Percentiles rank a stretch among this genome's conserved stretches.
Evolutionary conservation across 2,888 invertebrate genomes (phyloP).

Genomic region (Ornithoptera priamus): DNA sequence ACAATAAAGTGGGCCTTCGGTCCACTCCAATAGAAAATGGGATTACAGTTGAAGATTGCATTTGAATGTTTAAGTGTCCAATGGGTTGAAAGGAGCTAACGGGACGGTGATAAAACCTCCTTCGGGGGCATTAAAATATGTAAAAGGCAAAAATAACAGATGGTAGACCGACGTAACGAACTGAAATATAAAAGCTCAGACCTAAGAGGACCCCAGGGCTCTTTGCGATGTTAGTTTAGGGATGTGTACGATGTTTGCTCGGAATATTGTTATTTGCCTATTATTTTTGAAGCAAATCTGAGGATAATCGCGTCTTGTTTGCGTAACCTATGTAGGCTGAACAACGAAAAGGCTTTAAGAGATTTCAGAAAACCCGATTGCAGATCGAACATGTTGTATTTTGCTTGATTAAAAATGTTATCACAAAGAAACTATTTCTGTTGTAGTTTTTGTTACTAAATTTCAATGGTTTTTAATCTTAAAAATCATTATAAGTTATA

Average conservation of each 20-base stretch:
- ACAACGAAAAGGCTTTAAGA: slow-evolving; percentile 42
- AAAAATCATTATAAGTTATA: no score
- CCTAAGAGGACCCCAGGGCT: slow-evolving; percentile 58
- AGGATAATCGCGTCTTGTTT: slow-evolving; percentile 69
- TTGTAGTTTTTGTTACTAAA: background rate
- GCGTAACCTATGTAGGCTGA: slow-evolving; percentile 55
- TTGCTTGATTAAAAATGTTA: background rate
- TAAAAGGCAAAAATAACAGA: slow-evolving; percentile 76
- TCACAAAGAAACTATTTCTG: background rate
- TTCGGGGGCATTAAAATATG: slow-evolving; percentile 72
- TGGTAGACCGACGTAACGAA: slow-evolving; percentile 68
- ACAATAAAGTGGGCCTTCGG: slow-evolving; percentile 10
- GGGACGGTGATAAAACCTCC: slow-evolving; percentile 55
- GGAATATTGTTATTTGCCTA: slow-evolving; percentile 76
- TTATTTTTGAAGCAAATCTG: slow-evolving; percentile 72
- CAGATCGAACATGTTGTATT: background rate
- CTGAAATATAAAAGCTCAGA: slow-evolving; percentile 59
- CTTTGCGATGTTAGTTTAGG: slow-evolving; percentile 62
- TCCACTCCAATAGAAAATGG: slow-evolving; percentile 35
- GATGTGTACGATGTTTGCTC: slow-evolving; percentile 71
- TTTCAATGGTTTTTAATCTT: background rate
- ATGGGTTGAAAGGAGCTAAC: slow-evolving; percentile 67
- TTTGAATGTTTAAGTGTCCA: slow-evolving; percentile 66
- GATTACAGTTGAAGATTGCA: slow-evolving; percentile 56
- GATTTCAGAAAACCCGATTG: slow-evolving; percentile 1